phyloP scores from a whole-genome alignment of 2,113 vertebrate genomes.

The Dasyornis broadbenti region DNA sequence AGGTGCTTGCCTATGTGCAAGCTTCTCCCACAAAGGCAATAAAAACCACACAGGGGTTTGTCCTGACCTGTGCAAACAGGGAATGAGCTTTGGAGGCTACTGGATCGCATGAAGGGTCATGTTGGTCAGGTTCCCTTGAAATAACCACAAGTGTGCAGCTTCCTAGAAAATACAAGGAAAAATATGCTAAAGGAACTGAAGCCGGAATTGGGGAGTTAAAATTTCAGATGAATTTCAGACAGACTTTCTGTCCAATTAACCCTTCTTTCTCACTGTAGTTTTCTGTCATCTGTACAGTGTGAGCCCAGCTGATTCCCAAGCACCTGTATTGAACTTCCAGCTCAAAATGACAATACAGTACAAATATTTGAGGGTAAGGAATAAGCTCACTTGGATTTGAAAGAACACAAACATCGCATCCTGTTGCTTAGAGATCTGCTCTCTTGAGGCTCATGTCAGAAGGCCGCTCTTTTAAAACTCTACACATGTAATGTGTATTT shows the following conservation, averaged over 20 bases:
- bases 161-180: not conserved
- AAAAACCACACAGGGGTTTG: not conserved
- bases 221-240: not conserved
- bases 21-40: not conserved
- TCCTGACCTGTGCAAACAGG: not conserved
- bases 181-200: not conserved
- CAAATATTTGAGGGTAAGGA: not conserved
- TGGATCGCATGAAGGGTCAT: not conserved
- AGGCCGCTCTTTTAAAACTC: not conserved
- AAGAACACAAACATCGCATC: not conserved
- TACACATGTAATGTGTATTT: not conserved
- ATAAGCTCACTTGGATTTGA: not conserved
- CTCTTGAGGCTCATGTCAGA: not conserved
- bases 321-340: not conserved
- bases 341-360: not conserved
- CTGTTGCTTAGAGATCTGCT: not conserved
- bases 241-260: not conserved
- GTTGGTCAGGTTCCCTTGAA: not conserved
- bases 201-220: not conserved
- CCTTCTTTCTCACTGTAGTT: not conserved
- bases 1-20: not conserved
- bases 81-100: not conserved
- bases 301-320: not conserved
- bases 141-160: accelerated
- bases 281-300: not conserved